Base-by-base conservation (phyloP, 2,113 vertebrate genomes). In the Empidonax traillii region DNA sequence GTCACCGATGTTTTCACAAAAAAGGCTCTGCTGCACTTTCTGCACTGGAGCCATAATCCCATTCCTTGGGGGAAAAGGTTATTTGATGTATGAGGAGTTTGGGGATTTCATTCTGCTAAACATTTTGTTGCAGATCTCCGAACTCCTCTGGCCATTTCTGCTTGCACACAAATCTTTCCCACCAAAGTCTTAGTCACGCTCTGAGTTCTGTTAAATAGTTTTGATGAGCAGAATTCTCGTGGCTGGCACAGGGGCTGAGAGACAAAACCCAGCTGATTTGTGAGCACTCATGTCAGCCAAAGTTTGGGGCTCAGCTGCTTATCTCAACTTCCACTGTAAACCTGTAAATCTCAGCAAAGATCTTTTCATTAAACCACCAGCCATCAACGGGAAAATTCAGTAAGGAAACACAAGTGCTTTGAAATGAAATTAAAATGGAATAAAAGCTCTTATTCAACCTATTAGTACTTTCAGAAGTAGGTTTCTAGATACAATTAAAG, bases 181-280 rank as follows among this genome's bases (percentile, higher is more conserved):
- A 72, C n/a, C 41, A 33, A 33, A 81, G 27, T 33, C 84, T 93
- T 94, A 94, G 88, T 85, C 69, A 87, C 13, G 61, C 69, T 90
- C 66, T 58, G 52, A 75, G 78, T 89, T 87, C 73, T 90, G 79
- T 35, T 92, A 82, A 94, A 76, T 66, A 53, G 39, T 87, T 90
- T 27, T 62, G 61, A 84, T 61, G 62, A 93, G 76, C 56, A 46
- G 66, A 95, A 88, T 79, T 90, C 73, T 61, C 12, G 1, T 46
- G 52, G 88, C 44, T 95, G 73, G 62, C 65, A 86, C 10, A 61
- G 41, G 17, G 43, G 44, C 46, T 85, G 56, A 81, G 56, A 74
- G 93, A 89, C 55, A 90, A 89, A 80, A 87, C 2, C 0, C 84
- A 81, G 72, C 65, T 72, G 65, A 86, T 78, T 53, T 78, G 35